Evolutionary conservation across 2,888 invertebrate species (phyloP), one percentile per base, ranked within the genome.

Genomic region (Megamerina dolium): DNA sequence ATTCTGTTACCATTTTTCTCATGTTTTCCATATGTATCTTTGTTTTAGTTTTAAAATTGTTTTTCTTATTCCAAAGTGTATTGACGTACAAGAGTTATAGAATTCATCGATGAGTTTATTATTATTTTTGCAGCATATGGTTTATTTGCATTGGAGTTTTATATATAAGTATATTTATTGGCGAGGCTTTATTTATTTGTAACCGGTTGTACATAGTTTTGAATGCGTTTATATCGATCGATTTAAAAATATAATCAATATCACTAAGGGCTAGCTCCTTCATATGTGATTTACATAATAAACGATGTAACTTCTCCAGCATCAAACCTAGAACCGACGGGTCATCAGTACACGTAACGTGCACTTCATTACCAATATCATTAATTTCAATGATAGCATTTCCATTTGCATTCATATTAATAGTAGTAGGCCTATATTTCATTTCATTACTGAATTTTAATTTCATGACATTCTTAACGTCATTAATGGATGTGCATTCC

Each of bases 281-380:
- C 14, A 35, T 35, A 21, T 4, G 20, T 20, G n/a, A 21, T 14
- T 13, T 35, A 10, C 21, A 21, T 21, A 35, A 19, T 14, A 8
- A 20, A 19, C n/a, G n/a, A 35, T 19, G n/a, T 35, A 35, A 21
- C 21, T 35, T 35, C 35, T 35, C 35, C 35, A 35, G 14, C 12
- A 35, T 21, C 21, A 21, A 20, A 35, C 20, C 35, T 10, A 35
- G 35, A 33, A 18, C 19, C 33, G 19, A 16, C 17, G 33, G 33
- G 33, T 16, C 33, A 33, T 33, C 33, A 19, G 18, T 33, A 33
- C 33, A 33, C 9, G 33, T 33, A 18, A 33, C 10, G 33, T 33
- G 18, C 33, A 33, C 33, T 33, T 33, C 33, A 17, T 33, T 33
- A 33, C 19, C n/a, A 33, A 33, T 33, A 18, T 18, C n/a, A 18